A percentile compares a stretch with the other conserved stretches of the same genome.
Evolutionary conservation across 2,888 invertebrate genomes (phyloP).

Genomic region (Leucania comma): DNA sequence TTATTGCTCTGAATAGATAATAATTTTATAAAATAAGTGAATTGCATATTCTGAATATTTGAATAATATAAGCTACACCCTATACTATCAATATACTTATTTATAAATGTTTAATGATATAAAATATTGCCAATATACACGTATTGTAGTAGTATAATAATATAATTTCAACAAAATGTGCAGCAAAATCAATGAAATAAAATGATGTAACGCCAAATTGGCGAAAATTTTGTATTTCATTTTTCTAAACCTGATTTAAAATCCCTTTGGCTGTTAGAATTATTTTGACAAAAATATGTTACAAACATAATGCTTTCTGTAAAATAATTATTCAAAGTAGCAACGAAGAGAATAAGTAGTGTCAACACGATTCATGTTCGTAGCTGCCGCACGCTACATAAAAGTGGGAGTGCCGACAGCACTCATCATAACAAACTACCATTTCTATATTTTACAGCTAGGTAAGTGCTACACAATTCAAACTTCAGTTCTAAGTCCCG

Average conservation of each 20-base stretch:
- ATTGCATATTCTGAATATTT: constrained; percentile 66
- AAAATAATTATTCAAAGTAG: neutral
- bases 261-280: neutral
- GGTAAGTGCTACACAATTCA: constrained; percentile 9
- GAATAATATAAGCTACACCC: constrained; percentile 63
- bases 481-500: constrained; percentile 11
- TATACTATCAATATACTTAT: constrained; percentile 67
- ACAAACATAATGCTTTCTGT: no score
- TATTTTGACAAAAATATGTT: no score
- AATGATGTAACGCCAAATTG: constrained; percentile 74
- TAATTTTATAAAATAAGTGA: constrained; percentile 64
- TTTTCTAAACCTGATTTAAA: constrained; percentile 11
- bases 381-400: neutral
- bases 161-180: constrained; percentile 78
- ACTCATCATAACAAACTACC: constrained; percentile 5
- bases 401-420: neutral
- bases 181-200: constrained; percentile 83
- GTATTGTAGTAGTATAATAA: constrained; percentile 76
- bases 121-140: constrained; percentile 76
- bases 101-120: constrained; percentile 73
- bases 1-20: constrained; percentile 71
- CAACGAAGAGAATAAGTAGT: neutral
- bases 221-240: constrained; percentile 72
- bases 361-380: neutral
- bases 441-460: constrained; percentile 23